Conservation (phyloP, 1,140 invertebrate species). For the Atopsyche davidsoni region DNA sequence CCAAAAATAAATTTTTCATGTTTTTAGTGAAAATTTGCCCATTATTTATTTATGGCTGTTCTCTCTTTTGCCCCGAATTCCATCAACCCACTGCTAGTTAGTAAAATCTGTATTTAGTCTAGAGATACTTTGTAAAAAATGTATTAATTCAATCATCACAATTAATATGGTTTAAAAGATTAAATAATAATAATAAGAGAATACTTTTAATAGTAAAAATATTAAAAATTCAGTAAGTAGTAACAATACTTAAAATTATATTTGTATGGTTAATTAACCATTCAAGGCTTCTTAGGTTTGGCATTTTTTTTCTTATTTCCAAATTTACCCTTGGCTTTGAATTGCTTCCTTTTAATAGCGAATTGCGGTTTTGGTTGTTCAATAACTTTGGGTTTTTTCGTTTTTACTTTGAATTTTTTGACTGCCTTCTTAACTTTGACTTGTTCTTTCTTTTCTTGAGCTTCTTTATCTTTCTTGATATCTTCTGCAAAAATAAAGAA, state of each 20-base stretch:
- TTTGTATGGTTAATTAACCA: not conserved
- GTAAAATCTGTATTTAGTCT: too few relatives aligned
- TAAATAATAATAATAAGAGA: too few relatives aligned
- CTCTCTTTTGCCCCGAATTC: too few relatives aligned
- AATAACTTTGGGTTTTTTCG: slow-evolving; percentile 7
- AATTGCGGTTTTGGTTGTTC: slow-evolving; percentile 18
- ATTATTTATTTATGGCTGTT: too few relatives aligned
- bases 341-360: slow-evolving; percentile 44
- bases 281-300: slow-evolving; percentile 18
- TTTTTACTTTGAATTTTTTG: slow-evolving; percentile 10
- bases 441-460: slow-evolving; percentile 5
- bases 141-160: too few relatives aligned
- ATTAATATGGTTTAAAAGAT: too few relatives aligned
- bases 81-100: too few relatives aligned
- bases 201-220: not conserved
- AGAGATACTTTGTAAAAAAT: too few relatives aligned
- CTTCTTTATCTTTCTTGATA: slow-evolving; percentile 14
- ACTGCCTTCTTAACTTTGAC: slow-evolving; percentile 12
- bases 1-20: too few relatives aligned
- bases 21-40: too few relatives aligned
- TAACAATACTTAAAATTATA: not conserved
- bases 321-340: slow-evolving; percentile 42
- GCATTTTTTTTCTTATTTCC: slow-evolving; percentile 37
- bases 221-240: not conserved
- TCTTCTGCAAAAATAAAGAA: slow-evolving; percentile 12